phyloP scores from a whole-genome alignment of 2,888 invertebrate genomes.

The Agrotis puta region DNA sequence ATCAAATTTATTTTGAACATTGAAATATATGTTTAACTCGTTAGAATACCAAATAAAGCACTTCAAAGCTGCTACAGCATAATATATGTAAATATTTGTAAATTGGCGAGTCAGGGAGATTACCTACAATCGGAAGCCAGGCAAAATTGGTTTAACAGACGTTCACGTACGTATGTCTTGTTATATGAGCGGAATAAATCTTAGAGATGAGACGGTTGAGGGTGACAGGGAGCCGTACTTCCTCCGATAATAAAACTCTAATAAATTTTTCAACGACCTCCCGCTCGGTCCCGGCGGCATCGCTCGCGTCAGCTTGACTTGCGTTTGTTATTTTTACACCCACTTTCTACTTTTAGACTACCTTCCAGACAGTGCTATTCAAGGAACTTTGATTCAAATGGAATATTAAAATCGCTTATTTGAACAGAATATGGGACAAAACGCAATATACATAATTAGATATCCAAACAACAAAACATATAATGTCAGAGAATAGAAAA shows the following conservation, averaged over 20 bases:
- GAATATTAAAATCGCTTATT: slow-evolving; percentile 25
- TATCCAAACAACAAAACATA: slow-evolving; percentile 16
- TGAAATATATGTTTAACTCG: slow-evolving; percentile 13
- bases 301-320: slow-evolving; percentile 16
- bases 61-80: slow-evolving; percentile 42
- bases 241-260: slow-evolving; percentile 44
- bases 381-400: slow-evolving; percentile 20
- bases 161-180: slow-evolving; percentile 23
- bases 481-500: slow-evolving; percentile 15
- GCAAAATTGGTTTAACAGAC: slow-evolving; percentile 43
- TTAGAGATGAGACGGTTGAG: slow-evolving; percentile 30
- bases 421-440: slow-evolving; percentile 8
- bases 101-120: slow-evolving; percentile 33
- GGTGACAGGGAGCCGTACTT: slow-evolving; percentile 21
- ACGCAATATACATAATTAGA: slow-evolving; percentile 21
- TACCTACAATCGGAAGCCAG: slow-evolving; percentile 56
- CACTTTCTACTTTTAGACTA: slow-evolving; percentile 34
- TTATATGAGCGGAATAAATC: slow-evolving; percentile 46
- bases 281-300: background rate
- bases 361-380: slow-evolving; percentile 22
- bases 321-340: slow-evolving; percentile 54
- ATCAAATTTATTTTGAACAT: slow-evolving; percentile 27
- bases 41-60: slow-evolving; percentile 42
- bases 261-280: slow-evolving; percentile 54
- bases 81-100: slow-evolving; percentile 57